Evolutionary conservation across 2,888 invertebrate species (phyloP).

Genomic region (Tipula vernalis): DNA sequence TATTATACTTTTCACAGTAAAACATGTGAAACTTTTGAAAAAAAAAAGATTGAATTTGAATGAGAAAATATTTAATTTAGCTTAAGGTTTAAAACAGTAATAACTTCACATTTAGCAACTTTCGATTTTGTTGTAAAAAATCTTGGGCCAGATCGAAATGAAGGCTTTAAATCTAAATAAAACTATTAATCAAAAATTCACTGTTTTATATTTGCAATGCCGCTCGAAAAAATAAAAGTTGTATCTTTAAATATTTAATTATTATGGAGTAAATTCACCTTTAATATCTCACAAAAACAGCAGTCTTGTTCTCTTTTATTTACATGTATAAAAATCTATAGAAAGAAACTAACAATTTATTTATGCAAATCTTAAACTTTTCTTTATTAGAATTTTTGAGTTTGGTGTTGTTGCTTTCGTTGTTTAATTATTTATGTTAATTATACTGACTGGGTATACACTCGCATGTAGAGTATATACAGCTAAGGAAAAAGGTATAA

Average conservation of each 20-base stretch:
- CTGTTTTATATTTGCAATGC: neutral
- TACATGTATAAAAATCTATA: neutral
- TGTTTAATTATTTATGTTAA: neutral
- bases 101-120: too few relatives aligned
- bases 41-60: too few relatives aligned
- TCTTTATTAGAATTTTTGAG: neutral
- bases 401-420: neutral
- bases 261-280: neutral
- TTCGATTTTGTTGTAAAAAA: too few relatives aligned
- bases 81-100: too few relatives aligned
- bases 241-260: neutral
- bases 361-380: neutral
- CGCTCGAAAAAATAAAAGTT: too few relatives aligned
- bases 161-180: too few relatives aligned
- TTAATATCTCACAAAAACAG: neutral
- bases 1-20: too few relatives aligned
- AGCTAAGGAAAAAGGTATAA: neutral
- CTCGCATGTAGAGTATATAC: neutral
- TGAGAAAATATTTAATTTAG: too few relatives aligned
- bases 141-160: too few relatives aligned
- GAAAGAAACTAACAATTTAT: neutral
- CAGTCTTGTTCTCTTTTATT: neutral
- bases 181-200: too few relatives aligned
- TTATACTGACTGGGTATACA: neutral
- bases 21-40: too few relatives aligned